Conservation (phyloP, 1,140 invertebrate genomes). For the Plectrocnemia conspersa region DNA sequence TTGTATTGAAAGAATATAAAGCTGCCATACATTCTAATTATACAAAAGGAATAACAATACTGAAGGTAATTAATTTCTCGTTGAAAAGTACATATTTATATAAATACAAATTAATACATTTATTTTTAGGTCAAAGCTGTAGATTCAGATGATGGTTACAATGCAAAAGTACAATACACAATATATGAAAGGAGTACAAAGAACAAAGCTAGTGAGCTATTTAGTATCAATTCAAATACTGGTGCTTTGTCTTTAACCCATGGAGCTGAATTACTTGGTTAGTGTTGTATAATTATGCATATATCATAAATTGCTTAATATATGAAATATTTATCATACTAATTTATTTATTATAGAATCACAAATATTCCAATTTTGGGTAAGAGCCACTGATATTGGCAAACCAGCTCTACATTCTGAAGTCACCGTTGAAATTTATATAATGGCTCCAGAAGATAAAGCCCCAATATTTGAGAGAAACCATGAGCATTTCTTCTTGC, state of each 20-base stretch:
- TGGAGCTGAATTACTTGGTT: slow-evolving; percentile 55
- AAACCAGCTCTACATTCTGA: slow-evolving; percentile 64
- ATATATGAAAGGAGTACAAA: slow-evolving; percentile 65
- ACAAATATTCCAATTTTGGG: slow-evolving; percentile 82
- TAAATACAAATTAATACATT: slow-evolving; percentile 1
- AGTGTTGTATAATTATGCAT: slow-evolving; percentile 30
- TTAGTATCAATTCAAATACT: slow-evolving; percentile 64
- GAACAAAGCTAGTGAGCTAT: slow-evolving; percentile 56
- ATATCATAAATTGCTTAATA: neutral
- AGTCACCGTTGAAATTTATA: slow-evolving; percentile 72
- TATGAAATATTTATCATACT: slow-evolving; percentile 7
- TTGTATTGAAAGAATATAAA: slow-evolving; percentile 76
- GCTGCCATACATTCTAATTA: slow-evolving; percentile 63
- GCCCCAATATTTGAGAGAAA: slow-evolving; percentile 70
- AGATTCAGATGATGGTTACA: slow-evolving; percentile 66
- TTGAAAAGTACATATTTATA: slow-evolving; percentile 2
- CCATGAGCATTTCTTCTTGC: slow-evolving; percentile 71
- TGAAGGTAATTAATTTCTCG: slow-evolving; percentile 53
- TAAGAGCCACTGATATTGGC: slow-evolving; percentile 77
- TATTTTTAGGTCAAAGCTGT: slow-evolving; percentile 53
- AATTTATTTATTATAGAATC: slow-evolving; percentile 56
- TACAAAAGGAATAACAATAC: slow-evolving; percentile 58
- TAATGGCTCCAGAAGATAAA: slow-evolving; percentile 64
- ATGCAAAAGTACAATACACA: slow-evolving; percentile 66
- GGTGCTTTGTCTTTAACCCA: slow-evolving; percentile 63